Conservation (phyloP, 2,113 vertebrate genomes). For the Cromileptes altivelis region DNA sequence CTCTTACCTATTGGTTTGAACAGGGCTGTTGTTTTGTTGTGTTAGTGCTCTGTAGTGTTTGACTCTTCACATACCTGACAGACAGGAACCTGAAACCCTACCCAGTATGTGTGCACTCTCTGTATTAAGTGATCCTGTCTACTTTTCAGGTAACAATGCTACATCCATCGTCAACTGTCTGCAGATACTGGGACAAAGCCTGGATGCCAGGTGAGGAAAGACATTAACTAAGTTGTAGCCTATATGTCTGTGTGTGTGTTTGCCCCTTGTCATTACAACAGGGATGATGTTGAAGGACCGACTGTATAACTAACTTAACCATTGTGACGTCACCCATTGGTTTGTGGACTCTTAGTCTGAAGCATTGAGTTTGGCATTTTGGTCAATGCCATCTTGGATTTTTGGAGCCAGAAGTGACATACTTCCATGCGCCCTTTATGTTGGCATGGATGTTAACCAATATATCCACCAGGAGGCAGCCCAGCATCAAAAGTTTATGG, state of each 20-base stretch:
- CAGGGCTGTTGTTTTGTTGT: background rate
- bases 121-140: slow-evolving; percentile 13
- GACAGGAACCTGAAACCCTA: background rate
- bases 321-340: too few species aligned
- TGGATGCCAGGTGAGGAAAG: slow-evolving; percentile 92
- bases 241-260: background rate
- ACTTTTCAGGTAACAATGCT: slow-evolving; percentile 90
- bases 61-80: background rate
- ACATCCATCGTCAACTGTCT: slow-evolving; percentile 98
- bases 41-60: background rate
- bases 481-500: too few species aligned
- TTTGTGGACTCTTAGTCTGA: too few species aligned
- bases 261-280: too few species aligned
- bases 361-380: too few species aligned
- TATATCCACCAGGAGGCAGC: too few species aligned
- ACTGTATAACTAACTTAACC: too few species aligned
- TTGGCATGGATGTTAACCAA: too few species aligned
- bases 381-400: too few species aligned
- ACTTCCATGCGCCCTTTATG: too few species aligned
- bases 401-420: too few species aligned
- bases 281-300: too few species aligned
- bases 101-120: background rate
- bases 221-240: background rate
- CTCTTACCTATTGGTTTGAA: background rate
- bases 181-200: slow-evolving; percentile 95